phyloP scores from a whole-genome alignment of 2,113 vertebrate species.

The Phoxinus phoxinus region DNA sequence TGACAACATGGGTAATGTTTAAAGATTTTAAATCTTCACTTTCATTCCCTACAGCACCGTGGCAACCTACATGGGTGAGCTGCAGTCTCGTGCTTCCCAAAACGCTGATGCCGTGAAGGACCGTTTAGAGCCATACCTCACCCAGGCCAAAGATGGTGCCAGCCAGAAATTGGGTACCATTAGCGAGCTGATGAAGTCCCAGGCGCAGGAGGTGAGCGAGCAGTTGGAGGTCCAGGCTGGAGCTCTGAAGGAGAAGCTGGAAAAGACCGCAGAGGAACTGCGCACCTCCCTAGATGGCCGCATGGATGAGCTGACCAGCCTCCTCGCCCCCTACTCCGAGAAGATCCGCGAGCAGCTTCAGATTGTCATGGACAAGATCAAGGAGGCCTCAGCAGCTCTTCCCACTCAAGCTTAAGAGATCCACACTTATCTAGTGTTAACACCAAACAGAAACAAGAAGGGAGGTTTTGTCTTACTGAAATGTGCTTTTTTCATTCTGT shows the following conservation, averaged over 20 bases:
- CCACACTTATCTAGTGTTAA: constrained; percentile 27
- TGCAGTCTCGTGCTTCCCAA: constrained; percentile 72
- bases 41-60: constrained; percentile 64
- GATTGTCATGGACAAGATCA: constrained; percentile 70
- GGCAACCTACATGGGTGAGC: constrained; percentile 71
- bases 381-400: constrained; percentile 59
- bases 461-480: constrained; percentile 56
- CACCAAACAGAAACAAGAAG: constrained; percentile 50
- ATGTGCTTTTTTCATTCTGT: constrained; percentile 55
- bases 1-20: background rate
- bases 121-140: constrained; percentile 70
- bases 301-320: constrained; percentile 70
- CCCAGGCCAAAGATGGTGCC: constrained; percentile 62
- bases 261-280: constrained; percentile 69
- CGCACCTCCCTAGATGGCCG: constrained; percentile 71
- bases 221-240: constrained; percentile 71
- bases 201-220: constrained; percentile 68
- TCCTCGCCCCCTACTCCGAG: constrained; percentile 70
- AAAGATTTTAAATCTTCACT: background rate
- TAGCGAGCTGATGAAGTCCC: constrained; percentile 66
- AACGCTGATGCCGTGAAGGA: constrained; percentile 67
- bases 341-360: constrained; percentile 76
- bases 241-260: constrained; percentile 71
- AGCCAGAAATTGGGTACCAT: constrained; percentile 70
- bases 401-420: constrained; percentile 55